Evolutionary conservation across 2,888 invertebrate species (phyloP).

Genomic region (Tetrapedia diversipes): DNA sequence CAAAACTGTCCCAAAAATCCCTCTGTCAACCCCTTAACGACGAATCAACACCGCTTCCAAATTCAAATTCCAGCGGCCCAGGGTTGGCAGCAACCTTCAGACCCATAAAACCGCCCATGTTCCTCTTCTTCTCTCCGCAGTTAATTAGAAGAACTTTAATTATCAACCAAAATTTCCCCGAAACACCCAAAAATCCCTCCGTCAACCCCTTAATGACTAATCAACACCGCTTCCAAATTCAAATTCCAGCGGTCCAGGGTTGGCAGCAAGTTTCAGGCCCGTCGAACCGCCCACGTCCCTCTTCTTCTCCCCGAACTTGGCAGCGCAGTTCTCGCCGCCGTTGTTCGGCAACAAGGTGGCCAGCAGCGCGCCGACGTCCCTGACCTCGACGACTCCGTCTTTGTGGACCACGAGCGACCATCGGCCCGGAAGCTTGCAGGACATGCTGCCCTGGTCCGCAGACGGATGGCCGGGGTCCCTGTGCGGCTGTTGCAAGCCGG

Average conservation of each 20-base stretch:
- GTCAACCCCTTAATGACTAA: too few relatives aligned
- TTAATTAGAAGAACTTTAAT: too few relatives aligned
- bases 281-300: conserved; percentile 87
- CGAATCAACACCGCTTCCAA: too few relatives aligned
- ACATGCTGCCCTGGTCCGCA: conserved; percentile 81
- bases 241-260: conserved; percentile 84
- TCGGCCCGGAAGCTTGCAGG: conserved; percentile 78
- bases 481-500: conserved; percentile 72
- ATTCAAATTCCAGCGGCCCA: too few relatives aligned
- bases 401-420: conserved; percentile 83
- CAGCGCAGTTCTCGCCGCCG: conserved; percentile 91
- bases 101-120: too few relatives aligned
- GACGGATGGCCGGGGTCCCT: conserved; percentile 78
- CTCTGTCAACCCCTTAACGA: too few relatives aligned
- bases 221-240: background rate
- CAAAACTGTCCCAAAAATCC: too few relatives aligned
- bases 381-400: conserved; percentile 80
- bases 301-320: conserved; percentile 92
- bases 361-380: conserved; percentile 79
- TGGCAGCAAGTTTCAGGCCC: conserved; percentile 84
- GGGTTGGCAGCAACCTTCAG: too few relatives aligned
- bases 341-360: conserved; percentile 85
- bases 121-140: too few relatives aligned
- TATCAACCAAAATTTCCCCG: too few relatives aligned
- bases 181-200: too few relatives aligned